Percentiles rank a stretch among this genome's conserved stretches.
These are phyloP conservation scores for Caenorhabditis parvicauda DNA, from an alignment of 2,888 invertebrate species.

Conservation along the genomic window DNA sequence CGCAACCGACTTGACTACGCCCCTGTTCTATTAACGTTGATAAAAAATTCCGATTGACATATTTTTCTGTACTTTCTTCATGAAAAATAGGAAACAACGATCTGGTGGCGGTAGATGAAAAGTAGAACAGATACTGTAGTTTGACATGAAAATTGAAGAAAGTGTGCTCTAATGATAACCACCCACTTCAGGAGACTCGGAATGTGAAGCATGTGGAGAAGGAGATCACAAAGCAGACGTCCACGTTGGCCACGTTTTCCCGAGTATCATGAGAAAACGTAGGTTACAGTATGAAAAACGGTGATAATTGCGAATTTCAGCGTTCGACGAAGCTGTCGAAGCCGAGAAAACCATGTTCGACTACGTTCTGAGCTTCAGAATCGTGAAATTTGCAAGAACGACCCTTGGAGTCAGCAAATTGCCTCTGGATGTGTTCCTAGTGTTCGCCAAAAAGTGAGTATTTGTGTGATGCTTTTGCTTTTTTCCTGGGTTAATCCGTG, in stretches of 20 bases:
- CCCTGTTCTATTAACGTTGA: no score
- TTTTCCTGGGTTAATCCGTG: not conserved
- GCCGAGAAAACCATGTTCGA: slow-evolving; percentile 41
- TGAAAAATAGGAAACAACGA: no score
- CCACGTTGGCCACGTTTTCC: slow-evolving; percentile 29
- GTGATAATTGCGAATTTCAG: slow-evolving; percentile 29
- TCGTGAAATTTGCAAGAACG: slow-evolving; percentile 41
- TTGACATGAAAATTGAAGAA: no score
- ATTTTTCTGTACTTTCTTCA: no score
- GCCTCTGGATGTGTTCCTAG: slow-evolving; percentile 34
- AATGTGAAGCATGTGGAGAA: slow-evolving; percentile 55
- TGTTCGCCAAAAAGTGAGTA: slow-evolving; percentile 35
- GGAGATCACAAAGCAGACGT: slow-evolving; percentile 35
- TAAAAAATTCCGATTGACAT: no score
- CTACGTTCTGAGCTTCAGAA: slow-evolving; percentile 47
- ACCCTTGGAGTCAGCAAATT: slow-evolving; percentile 38
- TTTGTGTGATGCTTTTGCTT: not conserved
- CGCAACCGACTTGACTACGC: no score
- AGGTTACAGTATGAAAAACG: slow-evolving; percentile 7
- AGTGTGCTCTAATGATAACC: no score
- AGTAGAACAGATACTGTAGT: no score
- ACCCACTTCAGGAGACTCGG: slow-evolving; percentile 50
- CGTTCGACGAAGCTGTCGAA: slow-evolving; percentile 46
- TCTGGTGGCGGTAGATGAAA: no score
- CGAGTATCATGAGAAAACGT: slow-evolving; percentile 35